Evolutionary conservation across 2,797 vertebrate genomes (phyloP), one percentile per base, ranked within the genome.

Genomic region (Cuculus canorus): DNA sequence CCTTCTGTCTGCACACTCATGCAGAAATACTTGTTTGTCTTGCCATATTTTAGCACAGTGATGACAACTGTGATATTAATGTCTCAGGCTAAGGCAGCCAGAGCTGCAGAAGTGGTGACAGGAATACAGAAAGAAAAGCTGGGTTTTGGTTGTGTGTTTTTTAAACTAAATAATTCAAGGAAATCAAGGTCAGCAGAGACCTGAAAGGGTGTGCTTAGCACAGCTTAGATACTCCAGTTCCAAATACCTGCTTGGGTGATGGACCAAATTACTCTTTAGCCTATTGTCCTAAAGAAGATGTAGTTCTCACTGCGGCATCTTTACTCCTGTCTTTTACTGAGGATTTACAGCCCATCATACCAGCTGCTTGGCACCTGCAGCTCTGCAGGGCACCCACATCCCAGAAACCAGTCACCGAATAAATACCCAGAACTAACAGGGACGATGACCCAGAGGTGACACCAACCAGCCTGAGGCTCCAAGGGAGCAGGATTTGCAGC

Each of bases 91-190:
- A 72, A 84, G 35, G 56, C 63, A 89, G 18, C 16, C 54, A 43
- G 52, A 75, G 72, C 37, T 79, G 50, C 66, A 84, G 53, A 21
- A 64, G 22, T 2, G 8, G 27, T 1, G 3, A n/a, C 22, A 70
- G 17, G 4, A 90, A 76, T 19, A n/a, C 2, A 5, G 12, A 53
- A 82, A 43, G 27, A 35, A 69, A 78, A 81, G 5, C 8, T 47
- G 19, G 5, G 3, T 1, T 54, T 50, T 70, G 11, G 53, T 54
- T 17, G 2, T 10, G 10, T 22, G 5, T 2, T 0, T 8, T 43
- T 65, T 68, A 12, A 33, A 39, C 3, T 1, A 75, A 78, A 64
- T 56, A 64, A 89, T 39, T 24, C 6, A 52, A 65, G 33, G 48
- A 80, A 35, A 8, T 15, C 24, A 65, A 52, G 17, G 56, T 54